Evolutionary conservation across 2,888 invertebrate genomes (phyloP), one percentile per base, ranked within the genome.

Genomic region (Diarsia rubi): DNA sequence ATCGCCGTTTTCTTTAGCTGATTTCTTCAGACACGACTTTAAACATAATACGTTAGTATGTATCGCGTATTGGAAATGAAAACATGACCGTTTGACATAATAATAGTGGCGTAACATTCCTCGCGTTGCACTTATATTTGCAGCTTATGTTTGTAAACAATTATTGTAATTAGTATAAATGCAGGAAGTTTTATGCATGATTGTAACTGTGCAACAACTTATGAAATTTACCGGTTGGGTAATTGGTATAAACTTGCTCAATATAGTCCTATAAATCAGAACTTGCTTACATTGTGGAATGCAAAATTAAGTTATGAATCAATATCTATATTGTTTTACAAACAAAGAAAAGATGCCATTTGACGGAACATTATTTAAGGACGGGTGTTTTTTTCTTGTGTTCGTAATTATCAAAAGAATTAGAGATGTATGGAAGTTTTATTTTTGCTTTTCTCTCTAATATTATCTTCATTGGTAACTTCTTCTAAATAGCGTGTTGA

Each of bases 1-100:
- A 16, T 19, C 21, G 5, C 9, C n/a, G 21, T 31, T 44, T 31
- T 45, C 1, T 21, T 59, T 2, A 24, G 19, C 21, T 12, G 24
- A 80, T 27, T 52, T 66, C 14, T 31, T 64, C 59, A 68, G 6
- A 12, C n/a, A n/a, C 31, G 12, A 44, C 37, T 21, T 59, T 12
- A 52, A 67, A 67, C 49, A 70, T 8, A 57, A 16, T 54, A 54
- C 3, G 24, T 54, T 16, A 14, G 49, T 49, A 69, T 69, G 63
- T 49, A 68, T 27, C 44, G 62, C 66, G 54, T 45, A 73, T 83
- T 27, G 12, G 54, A 74, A 81, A 80, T 75, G 75, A 69, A 68
- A 67, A 70, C 49, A 69, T 47, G n/a, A 52, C 16, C 16, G 27
- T 62, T 66, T 54, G 44, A 63, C 65, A 65, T n/a, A 75, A 65